Base-by-base conservation (phyloP, 1,140 invertebrate genomes). In the Anastatus disparis region DNA sequence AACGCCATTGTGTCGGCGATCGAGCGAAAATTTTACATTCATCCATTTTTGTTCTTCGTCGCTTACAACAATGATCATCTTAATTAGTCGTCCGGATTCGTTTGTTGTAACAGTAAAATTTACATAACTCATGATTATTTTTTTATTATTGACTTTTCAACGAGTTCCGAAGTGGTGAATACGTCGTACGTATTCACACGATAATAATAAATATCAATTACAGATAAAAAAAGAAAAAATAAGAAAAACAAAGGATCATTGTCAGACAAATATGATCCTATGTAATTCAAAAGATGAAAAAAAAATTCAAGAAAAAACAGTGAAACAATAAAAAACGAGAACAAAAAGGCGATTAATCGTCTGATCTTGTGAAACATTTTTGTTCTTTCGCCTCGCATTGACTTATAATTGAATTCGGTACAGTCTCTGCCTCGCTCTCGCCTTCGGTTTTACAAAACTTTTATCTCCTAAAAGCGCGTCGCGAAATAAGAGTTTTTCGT, bases 361-460 rank as follows among this genome's bases (percentile, higher is more conserved):
- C 17, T 31, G 35, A 62, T 61, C 12, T 52, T 55, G 9, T 17
- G 38, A 55, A 55, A 55, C 17, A 15, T 22, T 55, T 69, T 29
- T 52, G 22, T n/a, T n/a, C 20, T 26, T 52, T 61, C 48, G 3
- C 27, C 24, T 61, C 29, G 38, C 31, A 40, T 68, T 24, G 46
- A 27, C 31, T 46, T 53, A 53, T 35, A 52, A 69, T n/a, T 61
- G 27, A 52, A 70, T 62, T 53, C 50, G 15, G 15, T 24, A 24
- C 56, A 70, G 58, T 70, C 58, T 55, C 55, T 48, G 38, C 61
- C 56, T 69, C 56, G 46, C 40, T n/a, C n/a, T 52, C 12, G 15
- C 24, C 58, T 61, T 42, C 24, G 40, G 3, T 38, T 58, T 42
- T 17, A 56, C 55, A 59, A 67, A 31, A 35, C 35, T 35, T n/a